These are phyloP conservation scores for Cyclina sinensis DNA, from an alignment of 1,140 invertebrate species.

Conservation along the genomic window DNA sequence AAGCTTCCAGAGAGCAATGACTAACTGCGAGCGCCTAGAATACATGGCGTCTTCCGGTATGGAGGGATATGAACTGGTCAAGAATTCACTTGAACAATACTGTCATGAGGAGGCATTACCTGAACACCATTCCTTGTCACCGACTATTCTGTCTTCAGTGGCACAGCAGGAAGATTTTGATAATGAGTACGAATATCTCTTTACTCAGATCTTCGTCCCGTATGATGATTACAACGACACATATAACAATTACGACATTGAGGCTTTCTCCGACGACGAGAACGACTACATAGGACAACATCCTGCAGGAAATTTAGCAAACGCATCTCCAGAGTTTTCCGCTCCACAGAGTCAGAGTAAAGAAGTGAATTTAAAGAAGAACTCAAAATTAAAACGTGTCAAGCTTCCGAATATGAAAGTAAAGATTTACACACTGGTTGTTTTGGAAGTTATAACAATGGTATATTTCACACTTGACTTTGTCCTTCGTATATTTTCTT, in stretches of 20 bases:
- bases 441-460: slow-evolving; percentile 1
- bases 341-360: too few species aligned
- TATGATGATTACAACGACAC: too few species aligned
- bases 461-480: slow-evolving; percentile 52
- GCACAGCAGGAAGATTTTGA: background rate
- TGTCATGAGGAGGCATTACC: slow-evolving; percentile 11
- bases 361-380: too few species aligned
- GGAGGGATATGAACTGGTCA: slow-evolving; percentile 13
- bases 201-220: too few species aligned
- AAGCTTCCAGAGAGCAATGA: slow-evolving; percentile 50
- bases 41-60: slow-evolving; percentile 48
- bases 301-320: background rate
- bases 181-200: background rate
- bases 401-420: slow-evolving; percentile 60
- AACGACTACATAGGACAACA: background rate
- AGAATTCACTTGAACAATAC: background rate
- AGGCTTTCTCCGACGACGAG: background rate
- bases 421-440: background rate
- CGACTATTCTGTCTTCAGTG: background rate
- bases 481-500: slow-evolving; percentile 29
- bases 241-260: background rate
- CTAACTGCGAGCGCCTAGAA: slow-evolving; percentile 61
- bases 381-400: background rate
- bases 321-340: background rate
- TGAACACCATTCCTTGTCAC: too few species aligned